phyloP scores from a whole-genome alignment of 2,888 invertebrate genomes.

The Pterobdella sp. region DNA sequence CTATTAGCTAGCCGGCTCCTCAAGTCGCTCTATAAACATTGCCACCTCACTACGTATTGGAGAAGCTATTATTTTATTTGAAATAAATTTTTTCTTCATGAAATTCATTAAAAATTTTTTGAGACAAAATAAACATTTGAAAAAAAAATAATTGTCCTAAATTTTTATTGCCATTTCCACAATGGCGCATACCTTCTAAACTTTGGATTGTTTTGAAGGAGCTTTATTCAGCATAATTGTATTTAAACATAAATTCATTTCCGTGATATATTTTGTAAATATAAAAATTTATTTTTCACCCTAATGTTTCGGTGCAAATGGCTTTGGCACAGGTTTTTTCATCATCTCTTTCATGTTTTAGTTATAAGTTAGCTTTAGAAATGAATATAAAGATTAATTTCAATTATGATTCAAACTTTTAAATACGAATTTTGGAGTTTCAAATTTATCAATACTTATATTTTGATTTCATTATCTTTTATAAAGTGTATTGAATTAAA shows the following conservation, averaged over 20 bases:
- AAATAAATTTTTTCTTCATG: too few species aligned
- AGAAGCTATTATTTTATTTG: too few species aligned
- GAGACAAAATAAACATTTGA: background rate
- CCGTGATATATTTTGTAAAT: background rate
- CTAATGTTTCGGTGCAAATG: conserved; percentile 21
- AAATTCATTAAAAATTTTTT: background rate
- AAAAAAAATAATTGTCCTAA: background rate
- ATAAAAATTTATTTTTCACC: background rate
- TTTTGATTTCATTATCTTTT: too few species aligned
- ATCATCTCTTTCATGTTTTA: background rate
- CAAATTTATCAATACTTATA: too few species aligned
- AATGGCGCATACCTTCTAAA: conserved; percentile 14
- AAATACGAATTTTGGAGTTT: background rate
- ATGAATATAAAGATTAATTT: background rate
- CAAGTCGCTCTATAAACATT: background rate
- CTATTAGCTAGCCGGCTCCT: background rate
- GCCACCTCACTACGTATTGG: conserved; percentile 10
- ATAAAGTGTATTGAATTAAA: too few species aligned
- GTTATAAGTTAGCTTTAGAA: background rate
- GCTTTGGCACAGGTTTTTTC: conserved; percentile 25
- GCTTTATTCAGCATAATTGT: background rate
- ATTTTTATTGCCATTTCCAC: background rate
- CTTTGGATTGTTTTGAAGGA: background rate
- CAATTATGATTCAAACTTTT: background rate
- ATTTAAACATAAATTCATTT: background rate